A percentile compares a stretch with the other conserved stretches of the same genome.
Evolutionary conservation across 2,888 invertebrate species (phyloP).

Genomic region (Nephrotoma guestfalica): DNA sequence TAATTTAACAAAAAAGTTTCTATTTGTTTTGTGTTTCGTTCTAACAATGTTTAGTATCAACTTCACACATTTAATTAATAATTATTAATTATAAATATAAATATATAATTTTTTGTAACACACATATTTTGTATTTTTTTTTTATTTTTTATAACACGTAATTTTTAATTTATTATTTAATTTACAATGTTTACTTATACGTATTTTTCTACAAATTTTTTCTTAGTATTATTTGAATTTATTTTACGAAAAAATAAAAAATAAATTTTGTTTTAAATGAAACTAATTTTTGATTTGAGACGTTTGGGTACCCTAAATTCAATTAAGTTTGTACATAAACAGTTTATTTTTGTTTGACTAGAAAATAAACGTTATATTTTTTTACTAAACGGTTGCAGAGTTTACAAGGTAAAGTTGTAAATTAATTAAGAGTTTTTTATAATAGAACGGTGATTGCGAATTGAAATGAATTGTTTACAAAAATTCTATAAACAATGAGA

Average conservation of each 20-base stretch:
- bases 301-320: no score
- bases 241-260: neutral
- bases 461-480: neutral
- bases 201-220: neutral
- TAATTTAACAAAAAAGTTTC: neutral
- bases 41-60: neutral
- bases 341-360: neutral
- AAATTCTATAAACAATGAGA: neutral
- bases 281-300: no score
- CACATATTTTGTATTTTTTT: neutral
- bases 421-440: neutral
- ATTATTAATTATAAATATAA: neutral
- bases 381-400: neutral
- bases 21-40: neutral
- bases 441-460: neutral
- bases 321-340: neutral
- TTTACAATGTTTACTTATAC: neutral
- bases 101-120: neutral
- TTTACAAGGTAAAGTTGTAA: neutral
- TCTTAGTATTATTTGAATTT: neutral
- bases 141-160: neutral
- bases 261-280: neutral
- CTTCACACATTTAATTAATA: neutral
- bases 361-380: neutral
- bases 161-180: neutral